Evolutionary conservation across 1,140 invertebrate genomes (phyloP), one percentile per base, ranked within the genome.

Genomic region (Cephus cinctus): DNA sequence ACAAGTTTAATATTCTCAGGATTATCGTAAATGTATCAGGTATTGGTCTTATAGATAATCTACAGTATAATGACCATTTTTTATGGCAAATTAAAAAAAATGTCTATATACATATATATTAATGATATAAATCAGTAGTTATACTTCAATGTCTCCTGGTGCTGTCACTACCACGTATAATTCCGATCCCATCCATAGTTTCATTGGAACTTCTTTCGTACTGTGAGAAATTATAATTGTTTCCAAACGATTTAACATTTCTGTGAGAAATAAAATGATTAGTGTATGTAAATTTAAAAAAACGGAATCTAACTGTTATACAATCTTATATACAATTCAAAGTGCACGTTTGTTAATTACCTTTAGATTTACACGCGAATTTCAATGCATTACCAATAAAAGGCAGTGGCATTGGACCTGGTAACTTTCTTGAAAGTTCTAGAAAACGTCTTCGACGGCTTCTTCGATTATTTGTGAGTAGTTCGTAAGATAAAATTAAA

Each of bases 91-190:
- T 47, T 54, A n/a, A 14, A 49, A n/a, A 22, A 23, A 31, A 20
- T 18, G 4, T 41, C 20, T 18, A 32, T 31, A 31, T 25, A 43
- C 12, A 19, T 43, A 4, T 35, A 6, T 21, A 45, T 36, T 22
- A 45, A 45, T 5, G 20, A 44, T 21, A 12, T 43, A 11, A 2
- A n/a, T n/a, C 12, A 27, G n/a, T n/a, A 14, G 14, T 18, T 52
- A 59, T 56, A 77, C 77, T 65, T 74, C 75, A 11, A 77, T 35
- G 34, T 79, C 75, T 16, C 66, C 66, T n/a, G 75, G 76, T 22
- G 76, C 67, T 16, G 48, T 71, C 1, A 78, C 53, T 5, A 71
- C 32, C 2, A 77, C 53, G 32, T 67, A 71, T 1, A 78, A 51
- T 4, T 69, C 65, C 15, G 73, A 62, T 3, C 73, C 77, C 2